Evolutionary conservation across 1,140 invertebrate genomes (phyloP).

Genomic region (Samia ricini): DNA sequence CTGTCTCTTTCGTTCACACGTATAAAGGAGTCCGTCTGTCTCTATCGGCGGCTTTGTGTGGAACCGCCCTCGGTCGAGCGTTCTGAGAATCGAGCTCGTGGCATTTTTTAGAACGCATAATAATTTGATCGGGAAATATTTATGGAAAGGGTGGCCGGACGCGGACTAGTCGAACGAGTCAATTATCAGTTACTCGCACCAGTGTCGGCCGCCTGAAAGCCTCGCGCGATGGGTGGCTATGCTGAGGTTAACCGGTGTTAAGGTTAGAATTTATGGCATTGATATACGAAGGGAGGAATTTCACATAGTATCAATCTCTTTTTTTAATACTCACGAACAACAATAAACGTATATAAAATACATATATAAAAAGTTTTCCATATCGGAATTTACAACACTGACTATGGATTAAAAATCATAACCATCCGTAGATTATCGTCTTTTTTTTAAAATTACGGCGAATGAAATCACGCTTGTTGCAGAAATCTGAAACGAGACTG

Average conservation of each 20-base stretch:
- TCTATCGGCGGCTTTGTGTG: constrained; percentile 55
- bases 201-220: constrained; percentile 55
- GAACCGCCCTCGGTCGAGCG: constrained; percentile 60
- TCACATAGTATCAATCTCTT: constrained; percentile 41
- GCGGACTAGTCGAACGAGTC: constrained; percentile 64
- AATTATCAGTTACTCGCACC: constrained; percentile 62
- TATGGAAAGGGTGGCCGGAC: constrained; percentile 73
- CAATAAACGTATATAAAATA: neutral
- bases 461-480: neutral
- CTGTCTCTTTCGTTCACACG: constrained; percentile 37
- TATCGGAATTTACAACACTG: neutral
- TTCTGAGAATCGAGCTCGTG: constrained; percentile 68
- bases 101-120: constrained; percentile 74
- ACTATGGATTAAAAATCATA: constrained; percentile 10
- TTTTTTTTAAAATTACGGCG: constrained; percentile 15
- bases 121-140: constrained; percentile 77
- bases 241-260: constrained; percentile 44
- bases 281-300: constrained; percentile 55
- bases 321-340: constrained; percentile 16
- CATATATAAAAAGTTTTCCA: neutral
- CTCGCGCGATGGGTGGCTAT: constrained; percentile 67
- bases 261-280: constrained; percentile 61
- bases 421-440: constrained; percentile 6
- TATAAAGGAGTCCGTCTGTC: constrained; percentile 21
- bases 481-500: neutral